phyloP scores from a whole-genome alignment of 2,888 invertebrate genomes.

The Caenorhabditis uteleia region DNA sequence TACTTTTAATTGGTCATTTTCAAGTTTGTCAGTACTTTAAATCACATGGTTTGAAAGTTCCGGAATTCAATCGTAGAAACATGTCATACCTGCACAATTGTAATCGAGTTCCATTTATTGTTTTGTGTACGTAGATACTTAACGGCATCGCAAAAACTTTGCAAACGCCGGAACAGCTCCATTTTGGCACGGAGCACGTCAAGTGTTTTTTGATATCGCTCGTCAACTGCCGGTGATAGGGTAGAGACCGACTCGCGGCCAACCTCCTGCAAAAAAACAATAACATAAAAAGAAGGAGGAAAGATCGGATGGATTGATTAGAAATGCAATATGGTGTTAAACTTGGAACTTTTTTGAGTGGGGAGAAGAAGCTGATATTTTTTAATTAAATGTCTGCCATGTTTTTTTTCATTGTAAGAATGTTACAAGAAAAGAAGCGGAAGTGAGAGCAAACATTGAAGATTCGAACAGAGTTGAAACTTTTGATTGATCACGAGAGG shows the following conservation, averaged over 20 bases:
- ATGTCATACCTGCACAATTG: constrained; percentile 48
- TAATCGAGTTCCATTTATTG: constrained; percentile 46
- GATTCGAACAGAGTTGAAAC: too few species aligned
- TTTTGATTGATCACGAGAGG: too few species aligned
- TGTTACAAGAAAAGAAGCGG: neutral
- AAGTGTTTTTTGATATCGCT: constrained; percentile 45
- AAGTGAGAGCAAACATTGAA: neutral
- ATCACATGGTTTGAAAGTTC: too few species aligned
- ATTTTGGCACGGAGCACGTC: constrained; percentile 44
- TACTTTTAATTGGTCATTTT: too few species aligned
- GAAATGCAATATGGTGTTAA: constrained; percentile 2
- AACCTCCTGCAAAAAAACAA: constrained; percentile 48
- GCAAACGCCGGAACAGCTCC: constrained; percentile 60
- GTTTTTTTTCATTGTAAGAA: too few species aligned
- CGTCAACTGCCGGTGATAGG: constrained; percentile 41
- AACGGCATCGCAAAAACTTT: constrained; percentile 63
- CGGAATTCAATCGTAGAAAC: too few species aligned
- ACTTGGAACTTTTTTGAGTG: too few species aligned
- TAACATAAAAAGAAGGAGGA: too few species aligned
- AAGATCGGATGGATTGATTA: neutral
- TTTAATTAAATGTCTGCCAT: too few species aligned
- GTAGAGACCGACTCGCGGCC: constrained; percentile 47
- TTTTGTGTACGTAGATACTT: constrained; percentile 43
- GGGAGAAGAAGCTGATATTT: too few species aligned
- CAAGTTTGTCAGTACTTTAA: too few species aligned